Percentiles rank a stretch among this genome's conserved stretches.
Evolutionary conservation across 2,797 vertebrate genomes (phyloP).

Genomic region (Lacerta bilineata): DNA sequence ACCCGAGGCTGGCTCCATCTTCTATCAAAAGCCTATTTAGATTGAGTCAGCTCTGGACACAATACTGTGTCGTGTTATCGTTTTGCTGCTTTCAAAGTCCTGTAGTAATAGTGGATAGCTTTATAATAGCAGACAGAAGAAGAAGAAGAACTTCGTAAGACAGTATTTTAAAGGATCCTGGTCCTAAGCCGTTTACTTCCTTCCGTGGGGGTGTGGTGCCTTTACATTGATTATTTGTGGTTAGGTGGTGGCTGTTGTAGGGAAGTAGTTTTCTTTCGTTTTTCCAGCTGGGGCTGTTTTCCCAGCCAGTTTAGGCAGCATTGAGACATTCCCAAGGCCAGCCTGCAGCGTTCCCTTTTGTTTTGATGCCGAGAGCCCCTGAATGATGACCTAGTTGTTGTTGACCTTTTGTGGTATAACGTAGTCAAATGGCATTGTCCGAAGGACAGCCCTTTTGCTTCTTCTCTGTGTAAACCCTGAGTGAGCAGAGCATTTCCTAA

Average conservation of each 20-base stretch:
- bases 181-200: not conserved
- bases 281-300: not conserved
- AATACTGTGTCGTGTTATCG: conserved; percentile 25
- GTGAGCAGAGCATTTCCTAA: not conserved
- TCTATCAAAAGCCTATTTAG: fast-evolving
- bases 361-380: too few relatives aligned
- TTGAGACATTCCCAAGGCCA: not conserved
- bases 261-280: too few relatives aligned
- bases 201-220: not conserved
- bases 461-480: not conserved
- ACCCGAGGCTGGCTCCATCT: not conserved
- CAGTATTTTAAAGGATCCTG: too few relatives aligned
- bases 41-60: conserved; percentile 11
- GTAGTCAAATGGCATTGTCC: not conserved
- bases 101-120: conserved; percentile 15
- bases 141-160: too few relatives aligned
- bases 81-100: fast-evolving
- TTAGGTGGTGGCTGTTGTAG: not conserved
- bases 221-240: not conserved
- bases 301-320: not conserved
- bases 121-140: too few relatives aligned
- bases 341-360: not conserved
- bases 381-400: not conserved
- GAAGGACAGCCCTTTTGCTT: not conserved
- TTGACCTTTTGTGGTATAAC: not conserved